Base-by-base conservation (phyloP, 2,113 vertebrate species). In the Cinclus mexicanus region DNA sequence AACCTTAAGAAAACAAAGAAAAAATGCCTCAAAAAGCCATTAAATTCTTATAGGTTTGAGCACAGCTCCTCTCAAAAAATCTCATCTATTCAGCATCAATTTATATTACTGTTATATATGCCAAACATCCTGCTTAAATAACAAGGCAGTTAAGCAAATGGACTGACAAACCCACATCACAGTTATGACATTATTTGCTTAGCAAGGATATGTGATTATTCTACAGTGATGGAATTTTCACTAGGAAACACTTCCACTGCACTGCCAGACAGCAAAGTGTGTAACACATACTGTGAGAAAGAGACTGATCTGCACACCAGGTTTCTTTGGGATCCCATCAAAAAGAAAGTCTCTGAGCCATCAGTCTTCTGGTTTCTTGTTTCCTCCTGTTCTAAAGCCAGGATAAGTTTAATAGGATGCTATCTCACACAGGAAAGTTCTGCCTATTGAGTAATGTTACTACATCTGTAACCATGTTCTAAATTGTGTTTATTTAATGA, bases 101-200 rank as follows among this genome's bases (percentile, higher is more conserved):
- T 93, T 77, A 41, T 72, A 41, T 67, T 78, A 68, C 59, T 80
- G 65, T 46, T 60, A 72, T 9, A 56, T 56, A 82, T 64, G 81
- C 83, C 87, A 95, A 94, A 86, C 42, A 47, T 39, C 64, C 93
- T 95, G 56, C 50, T 74, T 77, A 63, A 84, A 42, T 59, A 93
- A 89, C 61, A 91, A 59, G 37, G 56, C n/a, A 65, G 56, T 78
- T 79, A 81, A 91, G 88, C 88, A 95, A 97, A 93, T 20, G 59
- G 37, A 77, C 65, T 70, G 59, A 56, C 61, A 91, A 83, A 65
- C 42, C 50, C 68, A 77, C 41, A 31, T 47, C 35, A 46, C 57
- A 83, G 80, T 75, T 94, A 87, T 15, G 14, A 72, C 35, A 53
- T 57, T 83, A 91, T 69, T 96, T 89, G 28, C 63, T 80, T 86